Evolutionary conservation across 2,113 vertebrate genomes (phyloP).

Genomic region (Turnix velox): DNA sequence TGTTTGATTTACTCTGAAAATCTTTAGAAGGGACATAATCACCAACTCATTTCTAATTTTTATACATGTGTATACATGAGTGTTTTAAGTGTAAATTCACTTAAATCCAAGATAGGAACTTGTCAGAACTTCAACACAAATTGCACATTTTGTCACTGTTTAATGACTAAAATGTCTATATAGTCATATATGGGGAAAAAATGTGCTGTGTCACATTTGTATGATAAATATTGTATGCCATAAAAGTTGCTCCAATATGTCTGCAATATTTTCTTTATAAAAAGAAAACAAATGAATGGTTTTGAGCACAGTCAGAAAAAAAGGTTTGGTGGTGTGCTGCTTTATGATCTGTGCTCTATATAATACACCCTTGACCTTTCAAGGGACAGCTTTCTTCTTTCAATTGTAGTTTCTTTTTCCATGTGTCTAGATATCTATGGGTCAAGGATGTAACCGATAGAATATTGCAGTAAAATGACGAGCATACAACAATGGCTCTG

Average conservation of each 20-base stretch:
- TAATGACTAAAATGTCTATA: not conserved
- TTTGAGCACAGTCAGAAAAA: not conserved
- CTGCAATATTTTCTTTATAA: not conserved
- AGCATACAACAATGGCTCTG: not conserved
- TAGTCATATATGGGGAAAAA: not conserved
- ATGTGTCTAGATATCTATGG: not conserved
- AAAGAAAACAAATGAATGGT: not conserved
- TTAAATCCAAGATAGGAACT: not conserved
- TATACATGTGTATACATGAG: not conserved
- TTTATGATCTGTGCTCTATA: not conserved
- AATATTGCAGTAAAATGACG: constrained; percentile 8
- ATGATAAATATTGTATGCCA: not conserved
- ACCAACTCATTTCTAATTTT: not conserved
- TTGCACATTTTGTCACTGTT: not conserved
- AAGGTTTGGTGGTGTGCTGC: not conserved
- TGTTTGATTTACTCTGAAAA: not conserved
- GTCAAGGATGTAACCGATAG: not conserved
- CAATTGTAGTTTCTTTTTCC: constrained; percentile 4
- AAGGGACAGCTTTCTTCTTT: not conserved
- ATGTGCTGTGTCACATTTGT: not conserved
- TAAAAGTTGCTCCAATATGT: not conserved
- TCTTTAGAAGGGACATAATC: not conserved
- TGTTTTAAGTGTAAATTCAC: too few species aligned
- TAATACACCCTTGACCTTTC: constrained; percentile 32
- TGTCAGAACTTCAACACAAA: not conserved